Evolutionary conservation across 2,113 vertebrate species (phyloP), one percentile per base, ranked within the genome.

Genomic region (Tetraodon nigroviridis): DNA sequence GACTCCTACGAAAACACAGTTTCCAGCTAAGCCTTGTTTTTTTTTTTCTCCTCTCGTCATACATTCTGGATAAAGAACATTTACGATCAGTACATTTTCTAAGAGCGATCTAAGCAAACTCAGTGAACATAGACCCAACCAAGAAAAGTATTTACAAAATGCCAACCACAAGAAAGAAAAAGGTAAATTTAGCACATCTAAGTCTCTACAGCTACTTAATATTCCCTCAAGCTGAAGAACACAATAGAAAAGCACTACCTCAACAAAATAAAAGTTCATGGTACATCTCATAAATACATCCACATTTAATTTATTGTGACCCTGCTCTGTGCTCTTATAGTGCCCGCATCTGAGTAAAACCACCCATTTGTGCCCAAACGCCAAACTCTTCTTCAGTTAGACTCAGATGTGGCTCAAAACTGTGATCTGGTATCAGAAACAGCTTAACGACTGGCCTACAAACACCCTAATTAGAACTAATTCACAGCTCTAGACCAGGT

Each of bases 21-120:
- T 76, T 81, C 73, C 72, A 75, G 61, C 79, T 61, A 59, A 64
- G 58, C 53, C 49, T 0, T 67, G 55, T 63, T 61, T 71, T 60
- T 73, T 71, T 60, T 73, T 72, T 60, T 73, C 63, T 76, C 57
- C 58, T 79, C 63, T 67, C 56, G 1, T 68, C 55, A 54, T 83
- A 89, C 87, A 86, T 87, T 87, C 84, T 76, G 58, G 24, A 79
- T 71, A 72, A 78, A 73, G 75, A 83, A 89, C 87, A 82, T 77
- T 79, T 80, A 87, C 71, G 58, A 81, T 74, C 76, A 10, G 61
- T 81, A 87, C 83, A 67, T 72, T 69, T 46, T 72, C 48, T 80
- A 74, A 66, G 68, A 77, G 74, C 76, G 72, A 67, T 71, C 71
- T 68, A 83, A 73, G 58, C 67, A 22, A 84, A 85, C 66, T 72